Evolutionary conservation across 1,140 invertebrate species (phyloP).

Genomic region (Pseudomyrmex pallidus): DNA sequence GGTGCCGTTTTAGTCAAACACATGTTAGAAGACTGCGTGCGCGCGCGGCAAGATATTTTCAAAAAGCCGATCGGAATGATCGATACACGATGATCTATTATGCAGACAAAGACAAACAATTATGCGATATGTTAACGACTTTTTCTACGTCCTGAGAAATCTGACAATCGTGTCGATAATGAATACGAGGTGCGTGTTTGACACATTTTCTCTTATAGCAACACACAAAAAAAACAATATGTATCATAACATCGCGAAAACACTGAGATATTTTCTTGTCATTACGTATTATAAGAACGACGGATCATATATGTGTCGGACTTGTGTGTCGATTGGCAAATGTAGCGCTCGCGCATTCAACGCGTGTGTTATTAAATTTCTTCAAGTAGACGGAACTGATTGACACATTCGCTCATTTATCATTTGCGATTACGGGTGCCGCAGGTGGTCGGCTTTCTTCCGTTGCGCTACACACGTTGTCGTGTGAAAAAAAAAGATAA

Average conservation of each 20-base stretch:
- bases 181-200: not conserved
- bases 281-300: not conserved
- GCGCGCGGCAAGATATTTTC: not conserved
- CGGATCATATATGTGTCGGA: too few relatives aligned
- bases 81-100: not conserved
- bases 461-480: not conserved
- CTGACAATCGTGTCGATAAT: not conserved
- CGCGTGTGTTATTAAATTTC: conserved; percentile 2
- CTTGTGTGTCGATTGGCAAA: not conserved
- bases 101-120: not conserved
- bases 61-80: conserved; percentile 6
- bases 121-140: not conserved
- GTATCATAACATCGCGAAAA: too few relatives aligned
- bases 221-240: not conserved
- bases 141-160: not conserved
- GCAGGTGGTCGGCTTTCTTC: not conserved
- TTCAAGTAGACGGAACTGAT: conserved; percentile 24
- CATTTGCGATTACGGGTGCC: conserved; percentile 1
- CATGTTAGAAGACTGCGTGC: not conserved
- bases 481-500: conserved; percentile 29
- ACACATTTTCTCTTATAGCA: not conserved
- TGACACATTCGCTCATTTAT: conserved; percentile 23
- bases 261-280: not conserved
- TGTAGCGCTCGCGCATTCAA: not conserved
- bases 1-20: conserved; percentile 40